Evolutionary conservation across 2,888 invertebrate species (phyloP), one percentile per base, ranked within the genome.

Genomic region (Patella ulyssiponensis): DNA sequence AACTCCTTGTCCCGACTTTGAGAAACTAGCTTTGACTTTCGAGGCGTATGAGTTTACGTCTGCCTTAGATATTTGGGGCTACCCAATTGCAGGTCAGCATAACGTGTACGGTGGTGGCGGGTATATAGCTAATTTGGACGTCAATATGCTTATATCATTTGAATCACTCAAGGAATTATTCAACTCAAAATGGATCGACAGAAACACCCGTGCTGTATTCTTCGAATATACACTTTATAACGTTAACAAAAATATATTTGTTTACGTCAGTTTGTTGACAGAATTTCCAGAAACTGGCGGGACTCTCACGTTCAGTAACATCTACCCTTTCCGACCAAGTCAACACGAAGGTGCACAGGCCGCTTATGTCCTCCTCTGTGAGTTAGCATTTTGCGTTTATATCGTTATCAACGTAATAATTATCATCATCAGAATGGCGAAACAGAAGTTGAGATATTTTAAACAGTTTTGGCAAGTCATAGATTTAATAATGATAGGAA

Each of bases 91-190:
- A 23, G 64, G 64, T 3, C 23, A 64, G 3, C 23, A 64, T 23
- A 64, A 64, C 23, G 23, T 23, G 15, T 64, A 64, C 64, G 64
- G 64, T 20, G 64, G 64, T 12, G 64, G 64, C 14, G 64, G 64
- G 14, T 64, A 64, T 14, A 64, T 64, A 12, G 64, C 64, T 64
- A 64, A 64, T 64, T 20, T 64, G 11, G 64, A 64, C 64, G 23
- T 64, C 20, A 64, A 64, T 64, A 64, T 23, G 23, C 64, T 64
- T n/a, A 64, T 64, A 4, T 64, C 64, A 1, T 64, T 64, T 20
- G 64, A 64, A 64, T 64, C 64, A 23, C 64, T 64, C 20, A 64
- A 64, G 23, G 64, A 64, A 64, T 11, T 64, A 64, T 23, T 23
- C 23, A 23, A 20, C 11, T 20, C 64, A 12, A 64, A 20, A 64